A percentile compares a stretch with the other conserved stretches of the same genome.
phyloP scores from a whole-genome alignment of 2,113 vertebrate genomes.

The Tricholaema leucomelas region DNA sequence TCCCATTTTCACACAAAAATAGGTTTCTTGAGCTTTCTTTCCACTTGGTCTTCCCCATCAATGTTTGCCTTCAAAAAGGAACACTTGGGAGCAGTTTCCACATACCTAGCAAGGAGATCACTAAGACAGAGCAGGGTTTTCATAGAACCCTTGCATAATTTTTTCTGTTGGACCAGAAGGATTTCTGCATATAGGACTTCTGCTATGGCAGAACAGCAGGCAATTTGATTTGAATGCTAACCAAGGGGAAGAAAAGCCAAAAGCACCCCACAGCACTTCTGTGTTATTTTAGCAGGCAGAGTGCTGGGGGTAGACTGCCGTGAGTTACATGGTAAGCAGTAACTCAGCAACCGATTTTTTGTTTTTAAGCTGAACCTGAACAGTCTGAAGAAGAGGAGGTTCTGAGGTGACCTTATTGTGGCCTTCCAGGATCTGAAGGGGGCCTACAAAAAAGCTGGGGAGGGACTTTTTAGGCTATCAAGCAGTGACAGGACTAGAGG shows the following conservation, averaged over 20 bases:
- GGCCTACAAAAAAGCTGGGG: no score
- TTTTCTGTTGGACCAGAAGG: not conserved
- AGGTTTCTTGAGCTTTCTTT: not conserved
- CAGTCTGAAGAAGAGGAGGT: no score
- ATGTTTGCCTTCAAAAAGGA: not conserved
- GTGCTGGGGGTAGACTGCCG: not conserved
- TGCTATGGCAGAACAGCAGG: not conserved
- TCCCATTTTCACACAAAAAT: conserved; percentile 5
- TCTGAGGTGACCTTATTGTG: no score
- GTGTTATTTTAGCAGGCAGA: not conserved
- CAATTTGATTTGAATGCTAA: not conserved
- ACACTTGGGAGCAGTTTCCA: not conserved
- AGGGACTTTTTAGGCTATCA: no score
- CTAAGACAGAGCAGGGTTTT: not conserved
- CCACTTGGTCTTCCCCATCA: not conserved
- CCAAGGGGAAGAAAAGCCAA: not conserved
- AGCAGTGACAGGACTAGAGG: no score
- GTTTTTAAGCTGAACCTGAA: not conserved
- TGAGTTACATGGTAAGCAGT: not conserved
- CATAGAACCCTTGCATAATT: not conserved
- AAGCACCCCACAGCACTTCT: not conserved
- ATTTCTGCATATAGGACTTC: not conserved
- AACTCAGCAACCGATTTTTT: not conserved
- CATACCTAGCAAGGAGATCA: not conserved
- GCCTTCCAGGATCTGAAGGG: no score